Evolutionary conservation across 2,888 invertebrate genomes (phyloP).

Genomic region (Rhamnusium bicolor): DNA sequence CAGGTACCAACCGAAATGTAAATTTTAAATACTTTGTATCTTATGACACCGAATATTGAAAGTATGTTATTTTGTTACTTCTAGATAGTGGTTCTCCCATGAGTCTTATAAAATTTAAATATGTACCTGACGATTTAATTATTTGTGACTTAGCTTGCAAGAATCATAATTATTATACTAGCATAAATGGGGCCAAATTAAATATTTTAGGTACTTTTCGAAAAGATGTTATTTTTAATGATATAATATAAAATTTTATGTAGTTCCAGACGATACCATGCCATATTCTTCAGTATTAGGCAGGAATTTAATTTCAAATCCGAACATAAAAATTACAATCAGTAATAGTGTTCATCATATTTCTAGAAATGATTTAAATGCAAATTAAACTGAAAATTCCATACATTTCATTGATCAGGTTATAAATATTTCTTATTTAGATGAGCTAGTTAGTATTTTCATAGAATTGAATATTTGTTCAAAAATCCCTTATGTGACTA

Average conservation of each 20-base stretch:
- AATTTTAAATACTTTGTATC: not conserved
- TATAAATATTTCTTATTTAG: constrained; percentile 1
- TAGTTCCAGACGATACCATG: constrained; percentile 36
- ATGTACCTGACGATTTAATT: constrained; percentile 21
- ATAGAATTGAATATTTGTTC: not conserved
- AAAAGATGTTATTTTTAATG: constrained; percentile 9
- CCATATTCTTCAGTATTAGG: constrained; percentile 33
- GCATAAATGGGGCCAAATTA: constrained; percentile 37
- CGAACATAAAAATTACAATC: not conserved
- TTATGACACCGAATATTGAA: not conserved
- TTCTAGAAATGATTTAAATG: no score
- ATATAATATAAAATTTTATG: constrained; percentile 32
- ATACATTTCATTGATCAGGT: not conserved
- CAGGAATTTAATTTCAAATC: constrained; percentile 27
- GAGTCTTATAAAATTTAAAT: constrained; percentile 33
- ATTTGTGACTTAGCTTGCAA: not conserved
- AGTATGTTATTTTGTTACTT: not conserved
- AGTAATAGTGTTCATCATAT: no score
- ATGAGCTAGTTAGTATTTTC: not conserved
- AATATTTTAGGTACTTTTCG: constrained; percentile 34
- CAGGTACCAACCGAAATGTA: constrained; percentile 14
- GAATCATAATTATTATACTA: constrained; percentile 22
- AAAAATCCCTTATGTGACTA: not conserved
- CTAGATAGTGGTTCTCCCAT: constrained; percentile 42
- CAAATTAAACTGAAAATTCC: not conserved